These are phyloP conservation scores for Tolmerus cingulatus DNA, from an alignment of 2,888 invertebrate genomes.

Conservation along the genomic window DNA sequence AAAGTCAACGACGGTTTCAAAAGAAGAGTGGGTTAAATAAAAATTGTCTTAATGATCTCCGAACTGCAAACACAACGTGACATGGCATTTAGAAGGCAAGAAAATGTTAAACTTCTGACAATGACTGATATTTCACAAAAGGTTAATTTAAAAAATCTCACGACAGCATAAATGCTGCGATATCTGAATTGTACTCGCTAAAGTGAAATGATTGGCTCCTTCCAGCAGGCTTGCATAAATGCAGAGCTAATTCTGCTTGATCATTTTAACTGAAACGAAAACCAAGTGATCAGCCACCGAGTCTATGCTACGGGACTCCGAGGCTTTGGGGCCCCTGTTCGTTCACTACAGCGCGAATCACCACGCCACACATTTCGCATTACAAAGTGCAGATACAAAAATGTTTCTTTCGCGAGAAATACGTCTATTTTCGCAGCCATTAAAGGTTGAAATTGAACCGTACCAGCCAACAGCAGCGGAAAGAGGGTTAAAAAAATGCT, in stretches of 20 bases:
- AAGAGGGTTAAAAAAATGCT: background rate
- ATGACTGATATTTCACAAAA: background rate
- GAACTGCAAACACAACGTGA: background rate
- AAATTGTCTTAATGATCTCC: background rate
- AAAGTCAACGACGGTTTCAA: background rate
- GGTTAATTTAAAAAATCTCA: background rate
- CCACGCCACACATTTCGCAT: background rate
- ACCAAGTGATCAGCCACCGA: background rate
- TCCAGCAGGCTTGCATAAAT: background rate
- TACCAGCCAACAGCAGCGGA: background rate
- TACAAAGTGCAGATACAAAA: background rate
- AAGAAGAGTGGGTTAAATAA: background rate
- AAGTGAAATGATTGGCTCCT: background rate
- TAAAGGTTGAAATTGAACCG: background rate
- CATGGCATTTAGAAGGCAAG: background rate
- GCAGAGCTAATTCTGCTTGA: background rate
- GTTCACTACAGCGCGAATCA: background rate
- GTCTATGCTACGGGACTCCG: background rate
- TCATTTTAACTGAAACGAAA: background rate
- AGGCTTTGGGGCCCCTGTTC: background rate
- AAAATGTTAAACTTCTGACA: background rate
- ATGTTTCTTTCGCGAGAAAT: background rate
- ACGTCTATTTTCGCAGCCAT: background rate
- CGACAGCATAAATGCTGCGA: background rate
- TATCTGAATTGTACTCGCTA: background rate